Base-by-base conservation (phyloP, 2,888 invertebrate species). In the Horisme vitalbata region DNA sequence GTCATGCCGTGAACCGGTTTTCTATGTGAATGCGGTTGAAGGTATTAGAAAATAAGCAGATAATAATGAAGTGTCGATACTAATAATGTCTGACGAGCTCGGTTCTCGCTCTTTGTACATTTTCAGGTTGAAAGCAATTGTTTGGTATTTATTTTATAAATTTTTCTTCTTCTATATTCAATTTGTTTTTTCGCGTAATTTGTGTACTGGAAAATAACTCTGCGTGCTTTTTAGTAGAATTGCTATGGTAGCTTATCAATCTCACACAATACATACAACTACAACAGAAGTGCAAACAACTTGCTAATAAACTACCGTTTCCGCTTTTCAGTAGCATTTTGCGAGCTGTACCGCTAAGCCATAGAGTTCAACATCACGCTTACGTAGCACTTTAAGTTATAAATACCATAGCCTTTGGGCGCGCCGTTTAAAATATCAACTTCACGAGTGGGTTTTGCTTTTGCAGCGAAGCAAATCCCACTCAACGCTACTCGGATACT, bases 11-110 rank as follows among this genome's bases (percentile, higher is more conserved):
- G 7, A 26, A 32, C 41, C 24, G 5, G 20, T 14, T 46, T 41
- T 41, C 23, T 14, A 8, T 9, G 20, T 31, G 10, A 21, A 41
- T 30, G 6, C 1, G 2, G 10, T 20, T 7, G 2, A 67, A 63
- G 69, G 69, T 74, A 77, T 78, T 61, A 64, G 70, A 74, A 85
- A 79, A 81, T 82, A 84, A 80, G 76, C 62, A 65, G 69, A 75
- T 76, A 78, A 83, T 79, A 79, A 84, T 81, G 72, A 77, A 69
- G 74, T 71, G 71, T 71, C 61, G 65, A 64, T 67, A 59, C 71
- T 74, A 68, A 75, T 78, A 72, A 80, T 41, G 31, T 31, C 30
- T 41, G 32, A 15, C 26, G 23, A n/a, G 27, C 15, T 35, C 27
- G 18, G 4, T 27, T 15, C 15, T 12, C 33, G 13, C 31, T 31